These are phyloP conservation scores for Cyphomyrmex costatus DNA, from an alignment of 1,140 invertebrate genomes.

Conservation along the genomic window DNA sequence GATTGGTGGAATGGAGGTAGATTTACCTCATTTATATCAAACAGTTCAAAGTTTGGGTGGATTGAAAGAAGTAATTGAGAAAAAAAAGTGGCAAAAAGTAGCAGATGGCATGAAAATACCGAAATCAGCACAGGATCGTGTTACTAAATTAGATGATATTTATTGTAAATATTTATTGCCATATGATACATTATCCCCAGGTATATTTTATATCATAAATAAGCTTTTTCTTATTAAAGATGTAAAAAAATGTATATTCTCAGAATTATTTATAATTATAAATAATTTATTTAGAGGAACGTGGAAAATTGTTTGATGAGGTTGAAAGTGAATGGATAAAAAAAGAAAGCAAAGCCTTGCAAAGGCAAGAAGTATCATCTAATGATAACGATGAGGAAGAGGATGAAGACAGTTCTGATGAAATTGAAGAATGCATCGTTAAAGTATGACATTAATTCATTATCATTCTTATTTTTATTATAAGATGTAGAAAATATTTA, in stretches of 20 bases:
- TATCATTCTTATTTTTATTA: constrained; percentile 14
- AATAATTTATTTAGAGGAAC: constrained; percentile 88
- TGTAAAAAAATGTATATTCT: constrained; percentile 27
- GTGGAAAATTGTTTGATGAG: constrained; percentile 90
- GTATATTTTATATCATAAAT: constrained; percentile 82
- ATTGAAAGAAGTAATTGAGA: constrained; percentile 95
- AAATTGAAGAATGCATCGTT: constrained; percentile 93
- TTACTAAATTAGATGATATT: constrained; percentile 95
- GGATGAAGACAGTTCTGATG: constrained; percentile 87
- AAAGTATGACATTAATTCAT: constrained; percentile 87
- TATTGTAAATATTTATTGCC: constrained; percentile 98
- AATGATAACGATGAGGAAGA: constrained; percentile 89
- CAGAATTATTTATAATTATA: constrained; percentile 47
- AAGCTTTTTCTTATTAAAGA: constrained; percentile 27
- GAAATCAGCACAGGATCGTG: constrained; percentile 93
- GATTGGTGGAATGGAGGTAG: constrained; percentile 96
- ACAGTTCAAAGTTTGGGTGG: constrained; percentile 95
- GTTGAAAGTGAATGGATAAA: constrained; percentile 93
- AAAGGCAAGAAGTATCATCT: constrained; percentile 86
- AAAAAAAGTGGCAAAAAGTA: constrained; percentile 96
- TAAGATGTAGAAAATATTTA: background rate
- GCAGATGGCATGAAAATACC: constrained; percentile 96
- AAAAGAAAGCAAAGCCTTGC: constrained; percentile 87
- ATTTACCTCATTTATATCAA: constrained; percentile 94
- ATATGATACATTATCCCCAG: constrained; percentile 94